Percentiles rank a stretch among this genome's conserved stretches.
Evolutionary conservation across 1,140 invertebrate species (phyloP).

Genomic region (Sipha flava): DNA sequence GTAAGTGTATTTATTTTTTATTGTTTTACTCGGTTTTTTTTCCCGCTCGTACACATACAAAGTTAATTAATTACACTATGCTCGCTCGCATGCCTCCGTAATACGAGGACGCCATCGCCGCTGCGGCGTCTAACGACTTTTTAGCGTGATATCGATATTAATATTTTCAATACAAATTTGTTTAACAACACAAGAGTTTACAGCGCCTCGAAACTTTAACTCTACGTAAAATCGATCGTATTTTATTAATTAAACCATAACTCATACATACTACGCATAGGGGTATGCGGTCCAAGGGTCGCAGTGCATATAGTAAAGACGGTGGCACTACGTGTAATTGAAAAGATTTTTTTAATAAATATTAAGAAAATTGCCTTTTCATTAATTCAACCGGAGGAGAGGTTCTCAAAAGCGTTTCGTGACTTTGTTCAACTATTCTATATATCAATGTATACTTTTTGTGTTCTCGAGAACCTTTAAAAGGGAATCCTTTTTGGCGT

Average conservation of each 20-base stretch:
- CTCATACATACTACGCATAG: not conserved
- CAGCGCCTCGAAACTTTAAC: not conserved
- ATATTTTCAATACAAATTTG: not conserved
- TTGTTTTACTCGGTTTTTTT: too few species aligned
- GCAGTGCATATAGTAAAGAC: not conserved
- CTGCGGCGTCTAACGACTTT: too few species aligned
- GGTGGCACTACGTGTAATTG: too few species aligned
- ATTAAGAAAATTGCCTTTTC: not conserved
- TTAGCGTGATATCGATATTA: not conserved
- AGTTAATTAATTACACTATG: too few species aligned
- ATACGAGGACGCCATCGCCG: too few species aligned
- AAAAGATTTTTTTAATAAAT: not conserved
- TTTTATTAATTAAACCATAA: constrained; percentile 6
- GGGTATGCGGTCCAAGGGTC: too few species aligned
- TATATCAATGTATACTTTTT: too few species aligned
- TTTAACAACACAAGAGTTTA: not conserved
- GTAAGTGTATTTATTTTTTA: too few species aligned
- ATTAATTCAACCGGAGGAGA: too few species aligned
- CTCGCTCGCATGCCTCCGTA: too few species aligned
- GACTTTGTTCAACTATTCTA: not conserved
- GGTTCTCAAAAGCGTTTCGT: not conserved
- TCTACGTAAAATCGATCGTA: not conserved
- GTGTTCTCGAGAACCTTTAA: not conserved
- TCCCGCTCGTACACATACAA: too few species aligned
- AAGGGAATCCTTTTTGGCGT: not conserved